Evolutionary conservation across 2,797 vertebrate species (phyloP).

Genomic region (Falco biarmicus): DNA sequence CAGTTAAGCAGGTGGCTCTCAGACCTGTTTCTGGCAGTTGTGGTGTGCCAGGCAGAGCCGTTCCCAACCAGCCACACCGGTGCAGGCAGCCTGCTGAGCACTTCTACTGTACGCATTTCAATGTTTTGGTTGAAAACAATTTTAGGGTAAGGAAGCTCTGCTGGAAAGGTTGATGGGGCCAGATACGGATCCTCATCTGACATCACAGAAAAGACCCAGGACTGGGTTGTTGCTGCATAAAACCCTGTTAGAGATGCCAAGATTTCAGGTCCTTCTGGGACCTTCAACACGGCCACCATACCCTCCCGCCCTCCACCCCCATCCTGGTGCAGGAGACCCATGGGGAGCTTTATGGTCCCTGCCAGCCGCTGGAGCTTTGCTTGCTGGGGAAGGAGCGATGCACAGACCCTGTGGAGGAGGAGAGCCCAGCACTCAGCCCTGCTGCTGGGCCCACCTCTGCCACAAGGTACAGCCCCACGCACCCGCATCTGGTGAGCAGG

Average conservation of each 20-base stretch:
- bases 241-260: not conserved
- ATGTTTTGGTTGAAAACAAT: not conserved
- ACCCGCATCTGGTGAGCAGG: not conserved
- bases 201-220: not conserved
- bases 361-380: not conserved
- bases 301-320: not conserved
- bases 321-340: not conserved
- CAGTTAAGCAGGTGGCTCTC: not conserved
- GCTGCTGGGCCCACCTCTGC: no score
- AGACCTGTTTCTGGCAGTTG: not conserved
- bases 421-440: rapidly evolving
- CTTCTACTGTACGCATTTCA: not conserved
- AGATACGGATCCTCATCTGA: not conserved
- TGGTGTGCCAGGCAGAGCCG: not conserved
- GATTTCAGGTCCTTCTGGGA: not conserved
- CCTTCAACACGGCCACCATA: rapidly evolving
- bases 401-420: not conserved
- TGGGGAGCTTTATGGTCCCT: not conserved
- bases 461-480: not conserved
- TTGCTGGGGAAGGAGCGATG: not conserved
- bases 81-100: not conserved
- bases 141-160: not conserved
- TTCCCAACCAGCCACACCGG: not conserved
- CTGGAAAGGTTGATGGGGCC: not conserved
- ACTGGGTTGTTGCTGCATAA: not conserved